A percentile compares a stretch with the other conserved stretches of the same genome.
phyloP scores from a whole-genome alignment of 2,113 vertebrate species.

The Menidia beryllina region DNA sequence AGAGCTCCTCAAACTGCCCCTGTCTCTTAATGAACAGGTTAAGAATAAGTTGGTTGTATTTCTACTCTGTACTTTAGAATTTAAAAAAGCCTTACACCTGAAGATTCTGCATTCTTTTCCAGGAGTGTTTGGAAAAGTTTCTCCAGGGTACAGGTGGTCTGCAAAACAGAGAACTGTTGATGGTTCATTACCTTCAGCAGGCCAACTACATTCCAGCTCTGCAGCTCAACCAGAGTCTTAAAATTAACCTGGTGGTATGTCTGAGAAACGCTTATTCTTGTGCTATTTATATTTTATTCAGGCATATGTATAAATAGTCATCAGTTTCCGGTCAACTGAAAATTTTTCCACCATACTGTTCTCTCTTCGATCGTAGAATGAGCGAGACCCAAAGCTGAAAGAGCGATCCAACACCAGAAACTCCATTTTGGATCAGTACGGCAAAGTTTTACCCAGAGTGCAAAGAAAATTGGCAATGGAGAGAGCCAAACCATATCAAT shows the following conservation, averaged over 20 bases:
- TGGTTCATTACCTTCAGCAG: constrained; percentile 92
- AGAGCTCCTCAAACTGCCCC: constrained; percentile 91
- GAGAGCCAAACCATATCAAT: constrained; percentile 88
- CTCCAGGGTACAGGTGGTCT: constrained; percentile 85
- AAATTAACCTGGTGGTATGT: constrained; percentile 85
- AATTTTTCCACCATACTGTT: not conserved
- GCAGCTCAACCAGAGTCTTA: constrained; percentile 89
- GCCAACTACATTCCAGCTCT: constrained; percentile 92
- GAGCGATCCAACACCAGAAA: constrained; percentile 89
- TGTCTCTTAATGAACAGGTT: constrained; percentile 89
- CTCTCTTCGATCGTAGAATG: constrained; percentile 78
- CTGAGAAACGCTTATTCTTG: not conserved
- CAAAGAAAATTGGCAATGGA: constrained; percentile 92
- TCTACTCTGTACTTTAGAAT: not conserved
- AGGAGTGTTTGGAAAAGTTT: constrained; percentile 92
- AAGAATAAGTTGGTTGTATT: too few relatives aligned
- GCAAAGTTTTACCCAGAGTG: constrained; percentile 90
- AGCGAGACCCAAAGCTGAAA: constrained; percentile 87
- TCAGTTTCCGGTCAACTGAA: not conserved
- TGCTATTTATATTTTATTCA: not conserved
- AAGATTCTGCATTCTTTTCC: constrained; percentile 25
- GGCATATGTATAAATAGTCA: not conserved
- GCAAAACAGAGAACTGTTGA: constrained; percentile 89
- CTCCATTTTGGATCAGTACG: constrained; percentile 89
- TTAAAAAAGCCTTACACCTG: not conserved